These are phyloP conservation scores for Lepidurus packardi DNA, from an alignment of 1,140 invertebrate genomes.

Conservation along the genomic window DNA sequence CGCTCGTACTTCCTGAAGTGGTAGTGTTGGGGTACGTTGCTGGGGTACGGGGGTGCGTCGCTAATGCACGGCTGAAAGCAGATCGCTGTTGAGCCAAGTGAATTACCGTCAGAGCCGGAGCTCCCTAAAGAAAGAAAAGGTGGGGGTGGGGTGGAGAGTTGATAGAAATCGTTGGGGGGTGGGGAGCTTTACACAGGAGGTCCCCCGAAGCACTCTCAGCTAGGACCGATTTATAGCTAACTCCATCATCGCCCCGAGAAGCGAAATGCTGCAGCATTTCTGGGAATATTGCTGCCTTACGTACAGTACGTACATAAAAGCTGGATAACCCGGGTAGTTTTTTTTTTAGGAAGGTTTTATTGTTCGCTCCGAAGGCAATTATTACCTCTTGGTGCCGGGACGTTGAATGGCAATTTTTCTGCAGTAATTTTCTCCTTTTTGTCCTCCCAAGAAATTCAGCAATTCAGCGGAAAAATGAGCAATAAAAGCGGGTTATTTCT, in stretches of 20 bases:
- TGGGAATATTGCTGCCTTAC: slow-evolving; percentile 16
- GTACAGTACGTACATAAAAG: background rate
- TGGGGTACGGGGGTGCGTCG: slow-evolving; percentile 16
- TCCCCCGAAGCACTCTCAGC: background rate
- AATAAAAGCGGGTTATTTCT: too few relatives aligned
- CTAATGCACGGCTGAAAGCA: slow-evolving; percentile 21
- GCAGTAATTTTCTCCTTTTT: too few relatives aligned
- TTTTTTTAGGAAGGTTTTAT: too few relatives aligned
- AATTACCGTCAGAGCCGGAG: slow-evolving; percentile 14
- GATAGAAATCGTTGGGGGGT: slow-evolving; percentile 5
- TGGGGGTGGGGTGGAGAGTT: background rate
- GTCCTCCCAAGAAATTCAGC: too few relatives aligned
- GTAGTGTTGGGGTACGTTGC: slow-evolving; percentile 5
- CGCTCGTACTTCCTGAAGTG: background rate
- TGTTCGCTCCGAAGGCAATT: too few relatives aligned
- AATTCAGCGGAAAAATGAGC: too few relatives aligned
- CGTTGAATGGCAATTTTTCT: too few relatives aligned
- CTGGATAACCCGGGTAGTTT: background rate
- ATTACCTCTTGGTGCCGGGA: too few relatives aligned
- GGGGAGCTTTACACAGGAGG: background rate
- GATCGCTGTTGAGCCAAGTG: slow-evolving; percentile 20
- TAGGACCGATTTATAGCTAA: slow-evolving; percentile 18
- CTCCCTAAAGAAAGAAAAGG: slow-evolving; percentile 17
- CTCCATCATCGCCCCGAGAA: slow-evolving; percentile 13
- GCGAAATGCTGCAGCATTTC: background rate